These are phyloP conservation scores for Cylindroiulus punctatus DNA, from an alignment of 2,888 invertebrate species.

Conservation along the genomic window DNA sequence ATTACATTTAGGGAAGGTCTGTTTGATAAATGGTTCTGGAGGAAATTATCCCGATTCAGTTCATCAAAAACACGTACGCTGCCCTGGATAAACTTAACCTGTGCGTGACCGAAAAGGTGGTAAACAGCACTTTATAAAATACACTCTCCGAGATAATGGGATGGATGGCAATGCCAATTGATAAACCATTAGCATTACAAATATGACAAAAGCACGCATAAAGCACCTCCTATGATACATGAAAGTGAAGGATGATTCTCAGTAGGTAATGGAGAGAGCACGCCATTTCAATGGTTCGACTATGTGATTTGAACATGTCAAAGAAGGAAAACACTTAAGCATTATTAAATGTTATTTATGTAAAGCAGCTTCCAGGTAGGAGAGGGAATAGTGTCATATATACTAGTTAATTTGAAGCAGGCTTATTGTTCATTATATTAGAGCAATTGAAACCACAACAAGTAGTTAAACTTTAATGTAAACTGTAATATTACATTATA, in stretches of 20 bases:
- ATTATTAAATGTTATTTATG: not conserved
- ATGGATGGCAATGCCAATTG: conserved; percentile 45
- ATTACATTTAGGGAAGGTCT: conserved; percentile 45
- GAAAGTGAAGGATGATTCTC: not conserved
- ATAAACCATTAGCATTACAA: conserved; percentile 44
- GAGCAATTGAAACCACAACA: no score
- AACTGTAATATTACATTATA: not conserved
- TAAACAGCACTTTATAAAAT: conserved; percentile 43
- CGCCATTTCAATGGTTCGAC: not conserved
- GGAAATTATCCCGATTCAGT: conserved; percentile 41
- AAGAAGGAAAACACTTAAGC: not conserved
- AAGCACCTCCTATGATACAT: not conserved
- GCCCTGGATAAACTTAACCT: conserved; percentile 22
- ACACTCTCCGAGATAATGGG: conserved; percentile 26
- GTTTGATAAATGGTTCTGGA: conserved; percentile 42
- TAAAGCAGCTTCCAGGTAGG: not conserved
- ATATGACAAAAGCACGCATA: conserved; percentile 33
- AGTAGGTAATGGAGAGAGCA: not conserved
- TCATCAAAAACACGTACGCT: conserved; percentile 27
- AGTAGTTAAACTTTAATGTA: no score
- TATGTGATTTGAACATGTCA: not conserved
- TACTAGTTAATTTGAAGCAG: no score
- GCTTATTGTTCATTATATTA: no score
- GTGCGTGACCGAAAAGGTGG: conserved; percentile 47
- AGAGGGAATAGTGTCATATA: no score